These are phyloP conservation scores for Neolamprologus ventralis DNA, from an alignment of 2,113 vertebrate species.

Conservation along the genomic window DNA sequence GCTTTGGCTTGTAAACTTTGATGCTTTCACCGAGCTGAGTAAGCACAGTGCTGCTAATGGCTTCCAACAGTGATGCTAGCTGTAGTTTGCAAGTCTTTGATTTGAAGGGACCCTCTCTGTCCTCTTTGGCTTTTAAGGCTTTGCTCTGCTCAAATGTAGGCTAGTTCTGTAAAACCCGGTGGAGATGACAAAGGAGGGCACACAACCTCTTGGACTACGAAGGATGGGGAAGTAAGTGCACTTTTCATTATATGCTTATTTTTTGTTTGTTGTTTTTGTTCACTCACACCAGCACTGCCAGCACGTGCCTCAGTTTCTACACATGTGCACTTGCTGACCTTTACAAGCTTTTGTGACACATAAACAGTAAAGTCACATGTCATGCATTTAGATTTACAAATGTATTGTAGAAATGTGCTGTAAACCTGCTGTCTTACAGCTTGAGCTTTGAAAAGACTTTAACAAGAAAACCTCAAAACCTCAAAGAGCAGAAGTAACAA, in stretches of 20 bases:
- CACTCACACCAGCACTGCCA: not conserved
- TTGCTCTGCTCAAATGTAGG: constrained; percentile 72
- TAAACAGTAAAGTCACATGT: not conserved
- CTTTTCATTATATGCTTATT: not conserved
- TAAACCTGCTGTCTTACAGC: not conserved
- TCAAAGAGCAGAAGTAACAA: not conserved
- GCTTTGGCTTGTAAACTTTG: not conserved
- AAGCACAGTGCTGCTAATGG: not conserved
- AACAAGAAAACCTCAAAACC: not conserved
- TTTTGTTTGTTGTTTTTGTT: not conserved
- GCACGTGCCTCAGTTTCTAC: not conserved
- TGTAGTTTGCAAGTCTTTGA: not conserved
- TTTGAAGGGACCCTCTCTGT: not conserved
- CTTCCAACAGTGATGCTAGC: not conserved
- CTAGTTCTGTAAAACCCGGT: constrained; percentile 59
- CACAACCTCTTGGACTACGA: constrained; percentile 51
- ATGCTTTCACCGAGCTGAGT: not conserved
- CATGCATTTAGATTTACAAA: not conserved
- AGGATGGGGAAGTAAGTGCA: constrained; percentile 66
- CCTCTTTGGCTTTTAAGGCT: constrained; percentile 47
- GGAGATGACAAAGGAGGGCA: constrained; percentile 29
- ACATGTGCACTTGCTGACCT: not conserved
- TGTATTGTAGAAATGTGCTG: not conserved
- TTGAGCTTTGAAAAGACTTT: not conserved
- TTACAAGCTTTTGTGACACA: not conserved